Evolutionary conservation across 2,888 invertebrate species (phyloP).

Genomic region (Gymnocheta viridis): DNA sequence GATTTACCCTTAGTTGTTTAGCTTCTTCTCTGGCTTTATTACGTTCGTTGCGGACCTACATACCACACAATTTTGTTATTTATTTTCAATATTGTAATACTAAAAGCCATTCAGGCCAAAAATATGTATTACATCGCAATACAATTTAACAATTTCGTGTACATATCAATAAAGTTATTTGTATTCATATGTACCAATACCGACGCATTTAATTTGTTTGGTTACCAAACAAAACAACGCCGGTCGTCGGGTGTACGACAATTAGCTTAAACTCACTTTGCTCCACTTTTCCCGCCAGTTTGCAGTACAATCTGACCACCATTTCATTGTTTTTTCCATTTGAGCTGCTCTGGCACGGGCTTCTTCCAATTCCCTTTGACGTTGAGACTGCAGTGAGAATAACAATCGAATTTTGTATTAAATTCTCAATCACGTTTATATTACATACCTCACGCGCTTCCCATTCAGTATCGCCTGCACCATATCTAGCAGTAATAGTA

Average conservation of each 20-base stretch:
- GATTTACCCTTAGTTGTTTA: conserved; percentile 90
- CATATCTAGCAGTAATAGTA: conserved; percentile 60
- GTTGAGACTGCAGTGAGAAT: conserved; percentile 78
- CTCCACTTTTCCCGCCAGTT: conserved; percentile 98
- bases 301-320: conserved; percentile 99
- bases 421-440: background rate
- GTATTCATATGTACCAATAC: too few relatives aligned
- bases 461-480: conserved; percentile 81
- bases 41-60: conserved; percentile 91
- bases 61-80: too few relatives aligned
- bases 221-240: conserved; percentile 54
- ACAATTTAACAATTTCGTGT: too few relatives aligned
- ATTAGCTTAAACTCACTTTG: conserved; percentile 83
- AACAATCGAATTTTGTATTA: background rate
- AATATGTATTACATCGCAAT: too few relatives aligned
- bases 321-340: conserved; percentile 99
- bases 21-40: conserved; percentile 96
- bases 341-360: conserved; percentile 96
- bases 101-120: too few relatives aligned
- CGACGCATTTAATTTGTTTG: conserved; percentile 14
- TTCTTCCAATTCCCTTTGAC: conserved; percentile 92
- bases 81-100: too few relatives aligned
- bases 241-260: conserved; percentile 14
- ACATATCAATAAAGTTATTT: too few relatives aligned
- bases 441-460: conserved; percentile 80